Evolutionary conservation across 2,797 vertebrate genomes (phyloP).

Genomic region (Gila robusta): DNA sequence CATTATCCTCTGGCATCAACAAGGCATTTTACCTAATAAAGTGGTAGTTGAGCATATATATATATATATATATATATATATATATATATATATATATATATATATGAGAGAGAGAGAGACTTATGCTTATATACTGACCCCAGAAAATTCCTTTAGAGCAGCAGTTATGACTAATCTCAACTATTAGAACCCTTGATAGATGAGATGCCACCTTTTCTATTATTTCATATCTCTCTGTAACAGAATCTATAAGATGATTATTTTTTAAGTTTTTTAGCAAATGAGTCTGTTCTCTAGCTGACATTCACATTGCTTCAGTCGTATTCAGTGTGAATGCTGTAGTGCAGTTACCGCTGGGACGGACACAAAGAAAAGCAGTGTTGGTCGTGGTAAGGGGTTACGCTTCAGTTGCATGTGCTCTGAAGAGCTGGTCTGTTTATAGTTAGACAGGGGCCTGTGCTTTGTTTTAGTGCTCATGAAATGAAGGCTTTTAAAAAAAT

Average conservation of each 20-base stretch:
- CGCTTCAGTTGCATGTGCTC: constrained; percentile 37
- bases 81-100: too few relatives aligned
- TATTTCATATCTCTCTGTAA: constrained; percentile 17
- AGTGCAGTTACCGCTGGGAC: neutral
- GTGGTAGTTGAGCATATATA: too few relatives aligned
- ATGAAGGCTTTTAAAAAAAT: too few relatives aligned
- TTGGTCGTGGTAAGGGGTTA: constrained; percentile 15
- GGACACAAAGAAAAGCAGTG: constrained; percentile 21
- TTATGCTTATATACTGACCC: too few relatives aligned
- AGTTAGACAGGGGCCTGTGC: neutral
- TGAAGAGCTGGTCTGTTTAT: constrained; percentile 30
- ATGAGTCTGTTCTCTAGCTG: neutral
- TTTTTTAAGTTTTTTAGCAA: neutral
- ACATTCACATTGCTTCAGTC: neutral
- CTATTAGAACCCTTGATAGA: neutral
- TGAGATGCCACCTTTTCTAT: neutral
- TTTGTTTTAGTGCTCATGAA: neutral
- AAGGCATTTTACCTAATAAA: constrained; percentile 47
- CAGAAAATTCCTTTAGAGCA: too few relatives aligned
- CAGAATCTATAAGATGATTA: neutral
- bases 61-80: too few relatives aligned
- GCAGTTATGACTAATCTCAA: neutral
- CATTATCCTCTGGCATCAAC: constrained; percentile 59
- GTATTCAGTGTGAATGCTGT: neutral
- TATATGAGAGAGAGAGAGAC: too few relatives aligned